Base-by-base conservation (phyloP, 2,113 vertebrate species). In the Piliocolobus tephrosceles region DNA sequence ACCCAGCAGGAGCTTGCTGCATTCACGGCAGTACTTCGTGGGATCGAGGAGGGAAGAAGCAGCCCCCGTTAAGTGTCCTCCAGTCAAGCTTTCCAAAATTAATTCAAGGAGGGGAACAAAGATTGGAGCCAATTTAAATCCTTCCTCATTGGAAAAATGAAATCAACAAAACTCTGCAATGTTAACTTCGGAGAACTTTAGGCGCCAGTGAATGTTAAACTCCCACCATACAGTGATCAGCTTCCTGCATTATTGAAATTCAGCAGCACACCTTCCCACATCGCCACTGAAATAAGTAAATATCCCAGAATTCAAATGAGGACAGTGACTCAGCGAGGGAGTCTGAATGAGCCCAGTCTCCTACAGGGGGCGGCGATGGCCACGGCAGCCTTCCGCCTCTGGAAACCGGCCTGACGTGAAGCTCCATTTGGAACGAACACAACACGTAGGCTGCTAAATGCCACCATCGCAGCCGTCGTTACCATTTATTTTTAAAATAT, bases 401-500 rank as follows among this genome's bases (percentile, higher is more conserved):
- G 50, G 68, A 89, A 84, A 72, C 55, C 8, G 3, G 25, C 50
- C 84, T 12, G 38, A 27, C 9, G 61, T 30, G 27, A 32, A 64
- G n/a, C 58, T 27, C 3, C 50, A 27, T 64, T 20, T 45, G n/a
- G 45, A 81, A 64, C 18, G 25, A 73, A 64, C 27, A 47, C 9
- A 52, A 78, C 52, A 79, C 0, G 3, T 4, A 72, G 52, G 27
- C 79, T 86, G 68, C 58, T 82, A 93, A 88, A 78, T 68, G 84
- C 43, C 50, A 68, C n/a, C 9, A 5, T 38, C 17, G 43, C 16
- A 68, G 64, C 57, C 75, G 76, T 80, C 43, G 83, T 92, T 61
- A n/a, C 43, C 18, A 40, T 85, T 97, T 86, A 47, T 61, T 82
- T 70, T 40, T 68, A 91, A 93, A 93, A 66, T 27, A 50, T 89